Percentiles rank a stretch among this genome's conserved stretches.
Conservation (phyloP, 2,113 vertebrate genomes). For the Boulengeromyrus knoepffleri region DNA sequence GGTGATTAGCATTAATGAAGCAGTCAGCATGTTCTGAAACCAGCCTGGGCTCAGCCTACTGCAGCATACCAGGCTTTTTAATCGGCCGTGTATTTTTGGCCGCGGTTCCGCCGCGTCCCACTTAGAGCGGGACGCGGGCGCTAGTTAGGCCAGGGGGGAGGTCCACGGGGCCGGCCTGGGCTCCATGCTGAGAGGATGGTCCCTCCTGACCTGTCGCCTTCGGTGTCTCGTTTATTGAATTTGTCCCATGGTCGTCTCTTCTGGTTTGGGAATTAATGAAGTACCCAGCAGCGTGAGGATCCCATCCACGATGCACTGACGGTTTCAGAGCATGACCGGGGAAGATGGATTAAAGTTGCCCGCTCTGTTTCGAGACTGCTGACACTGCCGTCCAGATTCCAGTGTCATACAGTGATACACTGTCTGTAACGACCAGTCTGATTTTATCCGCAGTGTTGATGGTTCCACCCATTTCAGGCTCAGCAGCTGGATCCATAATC, state of each 20-base stretch:
- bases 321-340: neutral
- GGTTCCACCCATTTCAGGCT: neutral
- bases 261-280: neutral
- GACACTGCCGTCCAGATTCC: neutral
- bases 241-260: neutral
- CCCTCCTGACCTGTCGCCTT: neutral
- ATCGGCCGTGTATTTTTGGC: neutral
- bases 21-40: neutral
- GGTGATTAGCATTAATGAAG: constrained; percentile 6
- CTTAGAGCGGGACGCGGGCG: neutral
- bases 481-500: neutral
- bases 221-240: neutral
- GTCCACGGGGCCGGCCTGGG: neutral
- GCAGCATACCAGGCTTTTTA: neutral
- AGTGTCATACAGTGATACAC: neutral
- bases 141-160: neutral
- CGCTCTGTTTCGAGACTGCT: neutral
- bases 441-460: neutral
- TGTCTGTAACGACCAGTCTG: neutral
- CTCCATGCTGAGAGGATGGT: neutral
- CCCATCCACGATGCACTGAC: neutral
- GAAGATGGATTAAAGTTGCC: neutral
- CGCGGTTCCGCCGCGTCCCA: neutral
- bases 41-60: neutral
- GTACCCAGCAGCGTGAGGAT: neutral